Conservation (phyloP, 1,140 invertebrate species). For the Acyrthosiphon pisum region DNA sequence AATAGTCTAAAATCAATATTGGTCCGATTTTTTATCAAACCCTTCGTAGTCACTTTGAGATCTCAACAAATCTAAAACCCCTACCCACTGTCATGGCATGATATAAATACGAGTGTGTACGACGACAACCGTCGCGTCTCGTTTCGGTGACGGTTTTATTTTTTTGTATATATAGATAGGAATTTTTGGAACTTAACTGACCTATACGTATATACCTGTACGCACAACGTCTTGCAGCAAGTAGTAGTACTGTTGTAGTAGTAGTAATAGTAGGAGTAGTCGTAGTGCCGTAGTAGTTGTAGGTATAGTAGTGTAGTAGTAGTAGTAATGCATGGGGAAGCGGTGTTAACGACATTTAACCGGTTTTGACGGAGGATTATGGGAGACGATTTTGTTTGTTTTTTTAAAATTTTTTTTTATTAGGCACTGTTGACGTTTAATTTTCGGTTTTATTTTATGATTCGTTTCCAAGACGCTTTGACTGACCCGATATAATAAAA, state of each 20-base stretch:
- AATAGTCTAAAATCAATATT: not conserved
- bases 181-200: conserved; percentile 20
- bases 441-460: not conserved
- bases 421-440: conserved; percentile 37
- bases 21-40: not conserved
- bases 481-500: conserved; percentile 4
- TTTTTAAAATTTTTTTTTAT: conserved; percentile 17
- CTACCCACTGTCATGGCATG: not conserved
- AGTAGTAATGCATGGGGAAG: not conserved
- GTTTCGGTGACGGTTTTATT: not conserved
- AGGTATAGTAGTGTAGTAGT: not conserved
- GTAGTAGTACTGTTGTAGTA: not conserved
- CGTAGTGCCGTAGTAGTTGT: too few species aligned
- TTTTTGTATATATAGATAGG: not conserved
- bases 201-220: too few species aligned
- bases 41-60: not conserved
- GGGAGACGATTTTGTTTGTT: conserved; percentile 39
- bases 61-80: not conserved
- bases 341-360: conserved; percentile 30
- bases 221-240: not conserved
- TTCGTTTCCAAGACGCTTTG: conserved; percentile 1
- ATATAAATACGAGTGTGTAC: not conserved
- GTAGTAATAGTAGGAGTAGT: not conserved
- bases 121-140: not conserved
- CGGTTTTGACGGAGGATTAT: conserved; percentile 1